Evolutionary conservation across 1,140 invertebrate species (phyloP).

Genomic region (Camponotus vicinus): DNA sequence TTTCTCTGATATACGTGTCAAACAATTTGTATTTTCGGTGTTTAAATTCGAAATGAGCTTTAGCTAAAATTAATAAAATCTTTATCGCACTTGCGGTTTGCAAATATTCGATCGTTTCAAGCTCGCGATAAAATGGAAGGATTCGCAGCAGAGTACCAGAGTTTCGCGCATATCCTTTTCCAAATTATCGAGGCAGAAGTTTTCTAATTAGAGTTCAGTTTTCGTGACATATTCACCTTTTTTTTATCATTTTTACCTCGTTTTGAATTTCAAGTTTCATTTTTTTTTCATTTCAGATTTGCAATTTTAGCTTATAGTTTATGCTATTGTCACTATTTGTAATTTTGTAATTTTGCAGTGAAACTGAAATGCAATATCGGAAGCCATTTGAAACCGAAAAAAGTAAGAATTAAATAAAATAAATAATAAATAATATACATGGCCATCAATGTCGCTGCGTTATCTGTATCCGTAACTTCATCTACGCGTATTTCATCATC

Average conservation of each 20-base stretch:
- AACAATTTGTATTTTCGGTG: neutral
- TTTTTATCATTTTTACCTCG: too few species aligned
- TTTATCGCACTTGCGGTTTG: neutral
- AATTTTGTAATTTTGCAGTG: too few species aligned
- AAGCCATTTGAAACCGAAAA: too few species aligned
- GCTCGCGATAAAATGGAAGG: neutral
- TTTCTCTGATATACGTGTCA: neutral
- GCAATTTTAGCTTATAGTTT: too few species aligned
- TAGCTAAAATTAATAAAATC: neutral
- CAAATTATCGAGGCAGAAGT: constrained; percentile 1
- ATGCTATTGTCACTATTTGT: too few species aligned
- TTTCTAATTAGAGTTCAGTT: constrained; percentile 50
- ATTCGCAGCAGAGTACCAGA: neutral
- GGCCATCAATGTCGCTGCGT: constrained; percentile 22
- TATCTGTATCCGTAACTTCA: constrained; percentile 49
- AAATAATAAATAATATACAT: too few species aligned
- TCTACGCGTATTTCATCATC: constrained; percentile 40
- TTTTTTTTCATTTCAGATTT: too few species aligned
- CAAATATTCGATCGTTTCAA: neutral
- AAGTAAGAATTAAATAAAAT: too few species aligned
- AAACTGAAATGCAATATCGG: too few species aligned
- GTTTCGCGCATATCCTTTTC: neutral
- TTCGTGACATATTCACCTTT: neutral
- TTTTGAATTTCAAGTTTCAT: too few species aligned
- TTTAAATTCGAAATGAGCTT: neutral